Base-by-base conservation (phyloP, 2,113 vertebrate species). In the Malurus alboscapulatus region DNA sequence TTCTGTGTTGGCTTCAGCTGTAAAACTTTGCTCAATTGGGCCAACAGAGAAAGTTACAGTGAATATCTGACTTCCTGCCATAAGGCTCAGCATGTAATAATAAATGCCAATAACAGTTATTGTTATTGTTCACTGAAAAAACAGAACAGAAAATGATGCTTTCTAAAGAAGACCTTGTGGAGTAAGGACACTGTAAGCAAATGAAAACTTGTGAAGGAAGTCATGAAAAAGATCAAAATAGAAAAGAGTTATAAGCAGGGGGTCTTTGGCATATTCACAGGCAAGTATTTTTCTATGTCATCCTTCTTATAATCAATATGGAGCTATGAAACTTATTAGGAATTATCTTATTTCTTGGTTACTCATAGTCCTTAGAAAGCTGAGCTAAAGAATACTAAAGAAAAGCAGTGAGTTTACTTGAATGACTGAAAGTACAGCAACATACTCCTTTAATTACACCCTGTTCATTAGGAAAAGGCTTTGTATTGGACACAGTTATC, bases 341-440 rank as follows among this genome's bases (percentile, higher is more conserved):
- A 89, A 88, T 21, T 55, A 78, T 57, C 79, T 63, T 71, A 4
- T 66, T 79, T 90, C 87, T 22, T 72, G 17, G 3, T 72, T 68
- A 47, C n/a, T 19, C 26, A 66, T 65, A 84, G 6, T 87, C 32
- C 32, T 62, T 76, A 63, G 8, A 79, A 24, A 12, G 7, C 5
- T 90, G 80, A 86, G 0, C 7, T 75, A 50, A 20, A 85, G 30
- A 84, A 74, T 74, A 65, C 59, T 68, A 72, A 75, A 92, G 45
- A 62, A 96, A 96, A 96, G 15, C 26, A 54, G 7, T 22, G 45
- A 86, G 12, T 48, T 68, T 96, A 59, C 69, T 89, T 45, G 83
- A 59, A 68, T 67, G 18, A 69, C 68, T 27, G 26, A 79, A 93
- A 91, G 19, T 65, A 8, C 61, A 91, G 58, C 36, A 67, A 71